Evolutionary conservation across 2,797 vertebrate species (phyloP).

Genomic region (Clamator glandarius): DNA sequence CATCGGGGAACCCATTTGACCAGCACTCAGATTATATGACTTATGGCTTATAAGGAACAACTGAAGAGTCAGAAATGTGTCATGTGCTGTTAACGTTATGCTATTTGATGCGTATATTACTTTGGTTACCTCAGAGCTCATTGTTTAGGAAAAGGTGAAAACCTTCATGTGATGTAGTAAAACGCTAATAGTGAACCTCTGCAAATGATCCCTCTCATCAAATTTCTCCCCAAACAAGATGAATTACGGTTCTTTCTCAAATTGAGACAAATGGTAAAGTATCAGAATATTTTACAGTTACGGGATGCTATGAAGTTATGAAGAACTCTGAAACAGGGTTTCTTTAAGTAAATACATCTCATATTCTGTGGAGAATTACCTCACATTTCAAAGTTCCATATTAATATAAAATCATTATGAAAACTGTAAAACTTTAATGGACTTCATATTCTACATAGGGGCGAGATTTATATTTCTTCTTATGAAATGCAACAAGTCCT

Average conservation of each 20-base stretch:
- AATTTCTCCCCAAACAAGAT: neutral
- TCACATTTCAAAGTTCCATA: neutral
- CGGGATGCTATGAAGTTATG: neutral
- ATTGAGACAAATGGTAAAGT: neutral
- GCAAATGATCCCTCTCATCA: neutral
- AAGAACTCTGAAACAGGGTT: neutral
- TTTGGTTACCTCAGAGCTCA: neutral
- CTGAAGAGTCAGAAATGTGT: neutral
- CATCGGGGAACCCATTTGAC: neutral
- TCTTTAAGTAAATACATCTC: neutral
- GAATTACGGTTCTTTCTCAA: neutral
- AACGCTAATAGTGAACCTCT: neutral
- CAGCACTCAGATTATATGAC: neutral
- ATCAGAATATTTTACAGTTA: neutral
- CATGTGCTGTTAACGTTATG: neutral
- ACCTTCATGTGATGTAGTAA: neutral
- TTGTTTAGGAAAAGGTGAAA: neutral
- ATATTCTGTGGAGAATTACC: neutral
- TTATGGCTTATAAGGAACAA: neutral
- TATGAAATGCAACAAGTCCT: conserved; percentile 15
- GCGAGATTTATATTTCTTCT: conserved; percentile 1
- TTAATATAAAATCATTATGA: neutral
- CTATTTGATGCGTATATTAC: neutral
- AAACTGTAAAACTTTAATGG: neutral
- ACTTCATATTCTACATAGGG: neutral